Base-by-base conservation (phyloP, 2,797 vertebrate genomes). In the Pempheris klunzingeri region DNA sequence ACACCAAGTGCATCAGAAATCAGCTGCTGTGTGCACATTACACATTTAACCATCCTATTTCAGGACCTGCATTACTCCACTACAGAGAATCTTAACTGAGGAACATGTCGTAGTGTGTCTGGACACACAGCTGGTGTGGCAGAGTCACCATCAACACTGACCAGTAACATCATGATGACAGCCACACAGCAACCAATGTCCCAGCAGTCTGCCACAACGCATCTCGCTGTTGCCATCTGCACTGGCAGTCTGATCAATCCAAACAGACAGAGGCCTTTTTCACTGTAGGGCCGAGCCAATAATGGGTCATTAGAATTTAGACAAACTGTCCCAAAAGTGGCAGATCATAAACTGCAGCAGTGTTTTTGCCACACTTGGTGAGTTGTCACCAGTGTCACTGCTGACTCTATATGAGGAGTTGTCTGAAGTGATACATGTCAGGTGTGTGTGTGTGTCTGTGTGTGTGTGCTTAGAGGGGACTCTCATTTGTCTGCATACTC, bases 401-500 rank as follows among this genome's bases (percentile, higher is more conserved):
- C 13, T 52, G 22, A 10, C 20, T 73, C 69, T 78, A 44, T 28
- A 76, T 79, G 57, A 62, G 59, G 67, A 54, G 54, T 54, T 67
- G 54, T 72, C 41, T 58, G 71, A 67, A 68, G 70, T 46, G 75
- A 63, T 5, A 11, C n/a, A n/a, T n/a, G n/a, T n/a, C n/a, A n/a
- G n/a, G n/a, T n/a, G n/a, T n/a, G n/a, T n/a, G n/a, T n/a, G n/a
- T n/a, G n/a, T n/a, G n/a, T n/a, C n/a, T n/a, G n/a, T n/a, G n/a
- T n/a, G n/a, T n/a, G n/a, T n/a, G n/a, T n/a, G n/a, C n/a, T n/a
- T n/a, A n/a, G n/a, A n/a, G n/a, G n/a, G n/a, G n/a, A 72, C 58
- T 71, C 54, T 75, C n/a, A n/a, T 76, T 68, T 76, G 76, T 83
- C 83, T 87, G 65, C 69, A 78, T 74, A 50, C 50, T 38, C 28